phyloP scores from a whole-genome alignment of 2,888 invertebrate species.

The Automeris io region DNA sequence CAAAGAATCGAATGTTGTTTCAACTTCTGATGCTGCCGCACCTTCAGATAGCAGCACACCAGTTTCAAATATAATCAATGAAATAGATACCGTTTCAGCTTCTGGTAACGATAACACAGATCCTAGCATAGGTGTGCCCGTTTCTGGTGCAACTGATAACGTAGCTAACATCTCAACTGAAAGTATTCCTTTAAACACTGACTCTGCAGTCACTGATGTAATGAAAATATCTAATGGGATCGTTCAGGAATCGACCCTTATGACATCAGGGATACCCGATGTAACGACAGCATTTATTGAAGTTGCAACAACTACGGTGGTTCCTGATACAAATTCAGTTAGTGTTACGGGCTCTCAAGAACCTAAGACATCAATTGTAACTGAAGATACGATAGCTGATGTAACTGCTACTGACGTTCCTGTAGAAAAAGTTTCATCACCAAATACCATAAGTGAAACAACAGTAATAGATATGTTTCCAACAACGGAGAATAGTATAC shows the following conservation, averaged over 20 bases:
- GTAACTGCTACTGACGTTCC: neutral
- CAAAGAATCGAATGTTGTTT: neutral
- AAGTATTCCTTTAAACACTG: neutral
- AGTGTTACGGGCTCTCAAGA: neutral
- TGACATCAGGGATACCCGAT: neutral
- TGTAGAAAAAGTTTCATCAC: neutral
- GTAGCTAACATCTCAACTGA: neutral
- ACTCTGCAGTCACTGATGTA: neutral
- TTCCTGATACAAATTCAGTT: neutral
- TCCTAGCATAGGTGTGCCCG: neutral
- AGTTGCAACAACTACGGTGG: neutral
- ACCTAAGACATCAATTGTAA: neutral
- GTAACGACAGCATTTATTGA: neutral
- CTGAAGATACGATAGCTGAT: neutral
- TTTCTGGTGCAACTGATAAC: too few relatives aligned
- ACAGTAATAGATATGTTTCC: slow-evolving; percentile 3
- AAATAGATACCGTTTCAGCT: neutral
- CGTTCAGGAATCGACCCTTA: neutral
- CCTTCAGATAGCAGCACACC: neutral
- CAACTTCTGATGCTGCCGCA: neutral
- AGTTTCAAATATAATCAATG: neutral
- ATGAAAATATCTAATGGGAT: neutral
- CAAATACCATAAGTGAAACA: slow-evolving; percentile 1
- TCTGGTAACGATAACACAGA: neutral
- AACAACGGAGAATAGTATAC: slow-evolving; percentile 6